These are phyloP conservation scores for Coreoperca whiteheadi DNA, from an alignment of 2,113 vertebrate genomes.

Conservation along the genomic window DNA sequence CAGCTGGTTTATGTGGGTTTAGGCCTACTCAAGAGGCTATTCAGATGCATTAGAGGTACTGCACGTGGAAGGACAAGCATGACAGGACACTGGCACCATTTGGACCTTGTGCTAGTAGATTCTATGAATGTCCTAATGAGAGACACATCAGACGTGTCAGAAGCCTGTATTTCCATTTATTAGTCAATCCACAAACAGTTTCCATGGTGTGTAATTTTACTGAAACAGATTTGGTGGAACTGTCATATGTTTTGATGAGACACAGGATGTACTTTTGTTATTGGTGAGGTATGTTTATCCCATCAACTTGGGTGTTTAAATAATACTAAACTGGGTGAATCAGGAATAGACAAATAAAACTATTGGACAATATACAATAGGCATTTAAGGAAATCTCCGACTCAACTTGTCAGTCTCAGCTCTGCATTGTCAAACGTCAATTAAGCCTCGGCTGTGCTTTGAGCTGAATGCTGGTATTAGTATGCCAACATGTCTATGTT, in stretches of 20 bases:
- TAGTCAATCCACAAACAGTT: conserved; percentile 25
- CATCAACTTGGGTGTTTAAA: too few species aligned
- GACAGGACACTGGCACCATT: conserved; percentile 66
- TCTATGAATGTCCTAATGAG: conserved; percentile 25
- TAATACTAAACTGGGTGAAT: background rate
- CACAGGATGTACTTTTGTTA: background rate
- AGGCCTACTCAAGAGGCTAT: conserved; percentile 69
- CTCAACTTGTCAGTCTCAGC: background rate
- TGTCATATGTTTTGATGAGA: background rate
- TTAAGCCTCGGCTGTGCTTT: conserved; percentile 8
- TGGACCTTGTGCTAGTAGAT: conserved; percentile 47
- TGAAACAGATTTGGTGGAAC: background rate
- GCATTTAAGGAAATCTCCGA: too few species aligned
- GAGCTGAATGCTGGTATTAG: conserved; percentile 6
- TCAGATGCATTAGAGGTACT: conserved; percentile 73
- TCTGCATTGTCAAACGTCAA: conserved; percentile 1
- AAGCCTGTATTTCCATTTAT: conserved; percentile 13
- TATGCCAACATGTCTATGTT: conserved; percentile 1
- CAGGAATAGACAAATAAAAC: background rate
- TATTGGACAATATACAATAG: too few species aligned
- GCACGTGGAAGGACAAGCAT: conserved; percentile 71
- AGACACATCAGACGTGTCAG: conserved; percentile 12
- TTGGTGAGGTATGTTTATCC: background rate
- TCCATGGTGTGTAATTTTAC: conserved; percentile 15
- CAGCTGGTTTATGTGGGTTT: conserved; percentile 81